These are phyloP conservation scores for Lamellibrachia columna DNA, from an alignment of 2,888 invertebrate genomes.

Conservation along the genomic window DNA sequence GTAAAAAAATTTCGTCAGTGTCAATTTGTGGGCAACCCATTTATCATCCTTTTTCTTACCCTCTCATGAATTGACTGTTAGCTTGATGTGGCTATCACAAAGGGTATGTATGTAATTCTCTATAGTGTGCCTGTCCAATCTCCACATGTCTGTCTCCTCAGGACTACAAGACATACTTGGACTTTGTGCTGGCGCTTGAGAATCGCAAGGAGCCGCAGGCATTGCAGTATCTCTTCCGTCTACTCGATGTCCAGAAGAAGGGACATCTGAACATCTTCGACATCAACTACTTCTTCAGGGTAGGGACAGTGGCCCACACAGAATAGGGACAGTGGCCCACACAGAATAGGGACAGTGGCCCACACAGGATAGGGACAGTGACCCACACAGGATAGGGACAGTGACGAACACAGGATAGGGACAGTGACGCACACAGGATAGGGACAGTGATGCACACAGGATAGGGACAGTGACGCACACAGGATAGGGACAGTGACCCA, in stretches of 20 bases:
- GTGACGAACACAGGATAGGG: too few relatives aligned
- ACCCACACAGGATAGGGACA: too few relatives aligned
- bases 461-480: too few relatives aligned
- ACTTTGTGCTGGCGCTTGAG: constrained; percentile 91
- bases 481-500: too few relatives aligned
- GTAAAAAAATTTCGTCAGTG: background rate
- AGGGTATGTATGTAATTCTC: background rate
- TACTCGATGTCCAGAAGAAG: constrained; percentile 87
- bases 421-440: too few relatives aligned
- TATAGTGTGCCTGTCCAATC: background rate
- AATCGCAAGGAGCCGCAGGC: constrained; percentile 91
- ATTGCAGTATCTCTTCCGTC: constrained; percentile 88
- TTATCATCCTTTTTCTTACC: background rate
- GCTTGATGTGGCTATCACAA: background rate
- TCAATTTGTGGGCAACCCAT: background rate
- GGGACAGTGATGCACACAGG: too few relatives aligned
- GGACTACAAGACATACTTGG: constrained; percentile 97
- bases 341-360: too few relatives aligned
- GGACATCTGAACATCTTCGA: constrained; percentile 91
- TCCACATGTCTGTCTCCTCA: constrained; percentile 38
- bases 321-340: too few relatives aligned
- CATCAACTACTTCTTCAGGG: constrained; percentile 90
- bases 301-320: constrained; percentile 54
- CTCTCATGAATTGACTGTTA: background rate
- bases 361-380: too few relatives aligned